Conservation (phyloP, 2,797 vertebrate genomes). For the Cyclopterus lumpus region DNA sequence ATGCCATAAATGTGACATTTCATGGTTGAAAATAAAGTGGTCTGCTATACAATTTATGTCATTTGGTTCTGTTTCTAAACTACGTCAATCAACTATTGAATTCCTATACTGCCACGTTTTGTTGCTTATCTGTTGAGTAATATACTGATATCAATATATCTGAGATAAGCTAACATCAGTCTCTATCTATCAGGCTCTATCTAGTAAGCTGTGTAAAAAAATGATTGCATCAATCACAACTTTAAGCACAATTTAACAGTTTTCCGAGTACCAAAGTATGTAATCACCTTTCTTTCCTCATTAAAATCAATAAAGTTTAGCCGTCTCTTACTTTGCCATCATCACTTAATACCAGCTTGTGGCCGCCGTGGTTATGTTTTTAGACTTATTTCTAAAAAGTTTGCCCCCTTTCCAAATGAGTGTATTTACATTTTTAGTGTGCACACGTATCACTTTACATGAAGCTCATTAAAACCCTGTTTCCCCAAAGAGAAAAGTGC, state of each 20-base stretch:
- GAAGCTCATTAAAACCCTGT: not conserved
- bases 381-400: not conserved
- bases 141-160: not conserved
- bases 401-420: not conserved
- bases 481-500: not conserved
- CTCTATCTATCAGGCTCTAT: not conserved
- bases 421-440: not conserved
- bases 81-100: no score
- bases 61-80: no score
- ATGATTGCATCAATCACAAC: not conserved
- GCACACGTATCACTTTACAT: not conserved
- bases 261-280: not conserved
- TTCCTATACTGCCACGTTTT: not conserved
- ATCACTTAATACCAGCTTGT: no score
- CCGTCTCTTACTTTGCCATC: not conserved
- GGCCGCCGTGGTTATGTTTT: not conserved
- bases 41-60: no score
- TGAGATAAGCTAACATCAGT: not conserved
- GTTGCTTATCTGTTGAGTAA: not conserved
- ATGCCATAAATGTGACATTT: no score
- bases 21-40: no score
- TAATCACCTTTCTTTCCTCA: not conserved
- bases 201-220: not conserved
- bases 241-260: not conserved
- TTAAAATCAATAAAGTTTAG: not conserved